Base-by-base conservation (phyloP, 1,140 invertebrate genomes). In the Marisa cornuarietis region DNA sequence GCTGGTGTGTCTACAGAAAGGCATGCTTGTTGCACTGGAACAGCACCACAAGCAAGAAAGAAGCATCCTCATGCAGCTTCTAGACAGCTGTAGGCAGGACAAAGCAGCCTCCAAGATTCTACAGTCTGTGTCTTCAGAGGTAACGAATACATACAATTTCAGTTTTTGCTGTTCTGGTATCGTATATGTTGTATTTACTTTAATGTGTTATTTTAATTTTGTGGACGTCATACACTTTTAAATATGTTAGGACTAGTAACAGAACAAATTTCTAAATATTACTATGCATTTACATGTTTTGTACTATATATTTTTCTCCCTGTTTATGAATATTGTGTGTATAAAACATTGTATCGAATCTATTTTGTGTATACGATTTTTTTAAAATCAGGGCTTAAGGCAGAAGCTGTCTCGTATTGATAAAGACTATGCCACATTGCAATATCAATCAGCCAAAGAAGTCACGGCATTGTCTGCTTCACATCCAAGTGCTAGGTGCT, bases 41-140 rank as follows among this genome's bases (percentile, higher is more conserved):
- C 82, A 80, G 52, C 83, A 83, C 71, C 86, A 88, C 26, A 79
- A 78, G 51, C 82, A 85, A 20, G 87, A 88, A 62, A 74, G 83
- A 49, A 82, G 86, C 49, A 75, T 83, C 16, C 69, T 88, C 68
- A 74, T 85, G 76, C 79, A 79, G 42, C 63, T 88, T 6, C 71
- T 87, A 16, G 74, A 83, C 31, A 68, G 69, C 16, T 77, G 83
- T 8, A 79, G 81, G 26, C 71, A 68, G 31, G 84, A 85, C 73
- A 79, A 75, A 26, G 61, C 79, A 49, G 42, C 75, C 16, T 65
- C 26, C 62, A 81, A 79, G 61, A 62, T 61, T 14, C 73, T 79
- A 8, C 66, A 82, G 54, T 51, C 61, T 13, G 81, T 82, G 82
- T 71, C 79, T 49, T 26, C 71, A 13, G 79, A 83, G 82, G 82